Evolutionary conservation across 64 coral and sea anemone species (phyloP), one percentile per base, ranked within the genome.

Genomic region (Pocillopora verrucosa): DNA sequence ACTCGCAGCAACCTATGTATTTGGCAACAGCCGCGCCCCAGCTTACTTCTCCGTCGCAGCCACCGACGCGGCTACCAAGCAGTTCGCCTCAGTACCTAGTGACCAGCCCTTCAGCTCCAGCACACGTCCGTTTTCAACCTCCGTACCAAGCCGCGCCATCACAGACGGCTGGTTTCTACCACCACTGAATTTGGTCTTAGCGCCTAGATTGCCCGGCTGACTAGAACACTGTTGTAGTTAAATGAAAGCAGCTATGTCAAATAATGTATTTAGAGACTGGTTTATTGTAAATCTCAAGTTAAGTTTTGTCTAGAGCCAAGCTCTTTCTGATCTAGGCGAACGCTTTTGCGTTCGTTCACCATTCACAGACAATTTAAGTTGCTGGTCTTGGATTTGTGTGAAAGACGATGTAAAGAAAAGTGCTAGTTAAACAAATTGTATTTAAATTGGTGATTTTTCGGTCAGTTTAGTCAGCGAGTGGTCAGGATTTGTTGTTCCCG

Each of bases 1-100:
- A 85, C n/a, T 68, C 82, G 45, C 82, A 85, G 76, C 60, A 35
- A 36, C 36, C 58, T 19, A 26, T 65, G 11, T 88, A 76, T 11
- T 37, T 88, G 36, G 30, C 86, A 10, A 56, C 73, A 36, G n/a
- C 73, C 11, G 72, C 86, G 16, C 58, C 72, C 57, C 86, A 88
- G 86, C 72, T 88, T 77, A 15, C 86, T 13, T 76, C 86, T 78
- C 73, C 86, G 72, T 88, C 86, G 20, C 86, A 88, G 22, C 73
- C 86, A 72, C 82, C 38, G 26, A 22, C 57, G 34, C 72, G 86
- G 86, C 13, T 78, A 65, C 86, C 72, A 75, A 88, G 58, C 86
- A 88, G 14, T 65, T 78, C 72, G 15, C 86, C 86, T 20, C 56
- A 75, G 58, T 88, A 36, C 72, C 73, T 88, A 19, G 75, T 88